Evolutionary conservation across 2,888 invertebrate genomes (phyloP).

Genomic region (Melitaea athalia): DNA sequence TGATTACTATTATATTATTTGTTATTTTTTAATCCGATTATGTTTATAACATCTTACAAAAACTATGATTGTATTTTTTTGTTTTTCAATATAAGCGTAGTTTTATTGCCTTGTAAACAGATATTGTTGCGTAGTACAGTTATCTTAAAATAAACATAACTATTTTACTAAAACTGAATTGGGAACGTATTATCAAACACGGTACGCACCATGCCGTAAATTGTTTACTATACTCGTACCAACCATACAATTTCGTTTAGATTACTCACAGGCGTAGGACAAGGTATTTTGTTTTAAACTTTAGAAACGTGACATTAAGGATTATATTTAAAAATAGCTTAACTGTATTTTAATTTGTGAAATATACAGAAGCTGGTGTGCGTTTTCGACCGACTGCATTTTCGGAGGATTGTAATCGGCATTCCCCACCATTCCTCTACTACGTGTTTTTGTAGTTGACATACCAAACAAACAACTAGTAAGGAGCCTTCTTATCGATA

Average conservation of each 20-base stretch:
- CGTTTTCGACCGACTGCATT: constrained; percentile 72
- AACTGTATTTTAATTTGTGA: constrained; percentile 53
- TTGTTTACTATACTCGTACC: constrained; percentile 69
- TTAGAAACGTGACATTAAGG: constrained; percentile 52
- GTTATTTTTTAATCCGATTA: neutral
- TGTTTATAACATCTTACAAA: neutral
- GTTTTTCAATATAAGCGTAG: neutral
- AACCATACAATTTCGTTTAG: constrained; percentile 67
- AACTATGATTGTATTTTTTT: neutral
- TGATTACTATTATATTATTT: neutral
- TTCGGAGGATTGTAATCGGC: constrained; percentile 72
- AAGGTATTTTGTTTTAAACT: constrained; percentile 47
- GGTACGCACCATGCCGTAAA: constrained; percentile 66
- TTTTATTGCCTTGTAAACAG: constrained; percentile 2
- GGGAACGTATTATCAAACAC: constrained; percentile 63
- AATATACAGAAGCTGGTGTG: constrained; percentile 65
- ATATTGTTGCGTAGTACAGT: constrained; percentile 3
- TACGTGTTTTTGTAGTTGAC: constrained; percentile 71
- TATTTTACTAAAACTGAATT: constrained; percentile 41
- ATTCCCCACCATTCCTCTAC: constrained; percentile 61
- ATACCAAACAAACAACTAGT: constrained; percentile 65
- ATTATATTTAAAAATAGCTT: constrained; percentile 47
- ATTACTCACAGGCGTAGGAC: constrained; percentile 62
- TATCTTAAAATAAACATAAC: constrained; percentile 15
- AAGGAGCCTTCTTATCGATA: constrained; percentile 57